Base-by-base conservation (phyloP, 1,140 invertebrate species). In the Micrasema minimum region DNA sequence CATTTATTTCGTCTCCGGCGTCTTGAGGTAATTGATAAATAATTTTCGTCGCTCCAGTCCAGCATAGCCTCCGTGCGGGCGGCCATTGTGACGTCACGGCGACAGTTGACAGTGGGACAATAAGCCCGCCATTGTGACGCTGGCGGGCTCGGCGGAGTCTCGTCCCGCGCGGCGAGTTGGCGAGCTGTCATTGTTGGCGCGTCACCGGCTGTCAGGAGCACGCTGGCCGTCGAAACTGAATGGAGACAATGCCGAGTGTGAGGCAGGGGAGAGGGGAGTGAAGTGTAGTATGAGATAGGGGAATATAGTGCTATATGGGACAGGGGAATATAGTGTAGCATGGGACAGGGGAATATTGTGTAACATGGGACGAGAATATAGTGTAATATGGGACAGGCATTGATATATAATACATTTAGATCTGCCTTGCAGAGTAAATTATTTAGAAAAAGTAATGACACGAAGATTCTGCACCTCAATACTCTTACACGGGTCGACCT, bases 171-270 rank as follows among this genome's bases (percentile, higher is more conserved):
- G 16, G 37, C 37, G 35, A 59, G 55, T 41, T 22, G 55, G 55
- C 37, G 16, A 23, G 14, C 37, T 18, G 35, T 59, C 55, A 22
- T 59, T 59, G 55, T 59, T 38, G 18, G n/a, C 35, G 1, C 35
- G 37, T 59, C 55, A 22, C 55, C 55, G 18, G 35, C 55, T 59
- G 55, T 41, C 55, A 59, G 7, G 14, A 22, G 22, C 55, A 59
- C 55, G 55, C 55, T 14, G 35, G 35, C 16, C 18, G 55, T 41
- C 37, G 12, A n/a, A 18, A 16, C 37, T 35, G 14, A 31, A 14
- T 35, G 14, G 9, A 18, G 22, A 51, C 48, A 51, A 51, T 51
- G 20, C 1, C 45, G 45, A 7, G 45, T 7, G 2, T 16, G n/a
- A 6, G 6, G 43, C 45, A 12, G 7, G 1, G 38, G 14, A 41